Evolutionary conservation across 2,888 invertebrate genomes (phyloP), one percentile per base, ranked within the genome.

Genomic region (Metopia argyrocephala): DNA sequence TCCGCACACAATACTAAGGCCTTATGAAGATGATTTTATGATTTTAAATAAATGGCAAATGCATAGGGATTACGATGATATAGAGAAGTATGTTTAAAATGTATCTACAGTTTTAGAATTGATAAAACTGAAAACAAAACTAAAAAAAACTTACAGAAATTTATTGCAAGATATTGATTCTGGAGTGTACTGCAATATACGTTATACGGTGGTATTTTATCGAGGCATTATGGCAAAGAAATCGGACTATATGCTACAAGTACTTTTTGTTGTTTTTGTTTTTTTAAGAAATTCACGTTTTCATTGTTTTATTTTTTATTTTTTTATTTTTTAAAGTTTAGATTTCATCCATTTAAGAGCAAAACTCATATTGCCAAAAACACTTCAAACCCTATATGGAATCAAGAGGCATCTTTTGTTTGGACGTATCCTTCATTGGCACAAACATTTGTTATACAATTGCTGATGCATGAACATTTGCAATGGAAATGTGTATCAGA

Each of bases 371-470:
- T 93, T 5, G 92, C 92, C 83, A 93, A 92, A 84, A 92, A 92
- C n/a, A 93, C 92, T 0, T 91, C 91, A 71, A 91, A 92, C 45
- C 96, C 96, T 0, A 91, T 91, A 20, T 97, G 95, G 93, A 94
- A 95, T 86, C 94, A 97, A 88, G 93, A 94, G 87, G 91, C 97
- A 23, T 93, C 93, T 1, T 94, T 97, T 86, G 93, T 93, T 1
- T 96, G 96, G 90, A 93, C 94, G 91, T 97, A 95, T 89, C 97
- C 97, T 0, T 95, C 96, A 1, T 90, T 96, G 59, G 94, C 94
- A 83, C 94, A 95, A 84, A 91, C 94, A 0, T 92, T 97, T 48
- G 92, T 94, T 79, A 91, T 97, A 2, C 93, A 95, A 62, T 88
- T 95, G 0, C 91, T 91, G 79, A 85, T 88, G 0, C 87, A 89